These are phyloP conservation scores for Peromyscus californicus DNA, from an alignment of 2,113 vertebrate species.

Conservation along the genomic window DNA sequence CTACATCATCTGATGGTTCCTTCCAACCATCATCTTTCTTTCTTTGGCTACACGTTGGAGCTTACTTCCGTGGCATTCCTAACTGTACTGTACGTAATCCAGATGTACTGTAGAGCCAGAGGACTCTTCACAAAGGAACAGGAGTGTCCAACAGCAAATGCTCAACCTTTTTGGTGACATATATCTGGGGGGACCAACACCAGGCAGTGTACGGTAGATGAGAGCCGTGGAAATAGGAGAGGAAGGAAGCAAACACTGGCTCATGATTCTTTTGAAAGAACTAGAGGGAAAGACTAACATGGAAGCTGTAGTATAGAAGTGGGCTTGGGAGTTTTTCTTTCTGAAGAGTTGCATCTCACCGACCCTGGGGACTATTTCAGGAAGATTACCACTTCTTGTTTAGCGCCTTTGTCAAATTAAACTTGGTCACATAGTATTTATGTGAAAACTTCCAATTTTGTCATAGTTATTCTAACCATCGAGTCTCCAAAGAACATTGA, in stretches of 20 bases:
- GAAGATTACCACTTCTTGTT: conserved; percentile 80
- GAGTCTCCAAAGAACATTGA: conserved; percentile 70
- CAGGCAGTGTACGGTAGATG: not conserved
- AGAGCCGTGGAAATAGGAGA: not conserved
- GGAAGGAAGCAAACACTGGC: not conserved
- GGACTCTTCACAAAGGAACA: not conserved
- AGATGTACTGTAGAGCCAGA: not conserved
- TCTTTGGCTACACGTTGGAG: not conserved
- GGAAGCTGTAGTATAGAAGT: conserved; percentile 44
- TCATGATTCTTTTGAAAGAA: conserved; percentile 41
- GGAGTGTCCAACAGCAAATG: not conserved
- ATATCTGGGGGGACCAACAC: not conserved
- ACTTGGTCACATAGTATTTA: conserved; percentile 73
- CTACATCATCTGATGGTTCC: too few species aligned
- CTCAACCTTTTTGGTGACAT: not conserved
- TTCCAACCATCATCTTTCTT: not conserved
- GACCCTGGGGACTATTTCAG: conserved; percentile 68
- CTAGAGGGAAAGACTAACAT: not conserved
- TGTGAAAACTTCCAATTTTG: conserved; percentile 50
- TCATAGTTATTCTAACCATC: conserved; percentile 58
- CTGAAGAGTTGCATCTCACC: conserved; percentile 74
- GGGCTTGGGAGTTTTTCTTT: conserved; percentile 12
- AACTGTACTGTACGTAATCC: not conserved
- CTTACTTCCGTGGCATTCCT: not conserved
- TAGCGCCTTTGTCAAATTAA: conserved; percentile 82